These are phyloP conservation scores for Pheosia tremula DNA, from an alignment of 2,888 invertebrate species.

Conservation along the genomic window DNA sequence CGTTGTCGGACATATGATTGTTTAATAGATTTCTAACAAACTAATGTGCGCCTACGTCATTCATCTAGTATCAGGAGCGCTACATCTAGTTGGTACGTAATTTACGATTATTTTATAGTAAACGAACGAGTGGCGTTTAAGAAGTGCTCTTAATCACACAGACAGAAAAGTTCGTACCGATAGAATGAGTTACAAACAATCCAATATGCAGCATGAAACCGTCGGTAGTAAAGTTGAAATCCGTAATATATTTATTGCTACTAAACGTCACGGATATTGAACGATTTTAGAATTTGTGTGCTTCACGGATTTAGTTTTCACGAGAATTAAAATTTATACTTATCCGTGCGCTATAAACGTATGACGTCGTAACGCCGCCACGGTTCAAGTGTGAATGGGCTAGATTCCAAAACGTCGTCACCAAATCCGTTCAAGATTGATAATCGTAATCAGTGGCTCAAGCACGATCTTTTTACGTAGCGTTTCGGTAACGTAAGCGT, in stretches of 20 bases:
- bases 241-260: constrained; percentile 53
- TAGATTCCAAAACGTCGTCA: constrained; percentile 33
- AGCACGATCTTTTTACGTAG: not conserved
- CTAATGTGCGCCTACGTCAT: constrained; percentile 2
- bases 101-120: constrained; percentile 16
- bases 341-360: constrained; percentile 18
- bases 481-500: not conserved
- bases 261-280: constrained; percentile 46
- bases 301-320: constrained; percentile 25
- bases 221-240: constrained; percentile 25
- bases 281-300: constrained; percentile 46
- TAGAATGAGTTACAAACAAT: constrained; percentile 12
- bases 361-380: constrained; percentile 17
- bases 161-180: constrained; percentile 8
- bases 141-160: constrained; percentile 3
- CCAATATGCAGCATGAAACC: constrained; percentile 15
- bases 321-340: constrained; percentile 32
- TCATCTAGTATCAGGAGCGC: not conserved
- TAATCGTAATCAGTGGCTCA: not conserved
- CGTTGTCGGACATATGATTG: no score
- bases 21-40: no score
- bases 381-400: constrained; percentile 29
- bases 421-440: constrained; percentile 24
- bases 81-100: constrained; percentile 4
- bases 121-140: constrained; percentile 10